A percentile compares a stretch with the other conserved stretches of the same genome.
Conservation (phyloP, 1,140 invertebrate species). For the Paramacrobiotus metropolitanus region DNA sequence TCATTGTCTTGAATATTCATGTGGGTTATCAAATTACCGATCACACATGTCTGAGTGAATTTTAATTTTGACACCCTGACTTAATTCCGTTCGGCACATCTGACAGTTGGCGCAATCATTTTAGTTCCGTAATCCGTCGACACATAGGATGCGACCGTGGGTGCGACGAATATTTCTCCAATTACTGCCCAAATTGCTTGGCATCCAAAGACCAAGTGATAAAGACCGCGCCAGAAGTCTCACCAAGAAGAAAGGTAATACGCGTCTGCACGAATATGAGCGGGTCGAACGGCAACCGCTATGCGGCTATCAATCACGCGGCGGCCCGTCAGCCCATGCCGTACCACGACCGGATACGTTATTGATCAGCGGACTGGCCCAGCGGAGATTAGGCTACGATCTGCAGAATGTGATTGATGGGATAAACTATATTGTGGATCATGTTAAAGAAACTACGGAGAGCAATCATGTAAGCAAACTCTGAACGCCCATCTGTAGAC, state of each 20-base stretch:
- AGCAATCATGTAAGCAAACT: background rate
- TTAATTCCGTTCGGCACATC: no score
- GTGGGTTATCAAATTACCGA: background rate
- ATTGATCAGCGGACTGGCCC: no score
- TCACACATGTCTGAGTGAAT: no score
- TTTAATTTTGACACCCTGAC: background rate
- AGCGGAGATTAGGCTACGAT: no score
- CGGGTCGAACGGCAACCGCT: no score
- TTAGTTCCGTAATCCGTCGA: conserved; percentile 77
- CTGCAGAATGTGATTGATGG: background rate
- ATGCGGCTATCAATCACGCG: no score
- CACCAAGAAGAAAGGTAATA: no score
- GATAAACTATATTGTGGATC: background rate
- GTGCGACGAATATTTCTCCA: conserved; percentile 64
- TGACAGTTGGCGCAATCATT: background rate
- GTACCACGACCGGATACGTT: no score
- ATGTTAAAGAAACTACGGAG: background rate
- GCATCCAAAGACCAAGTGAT: conserved; percentile 37
- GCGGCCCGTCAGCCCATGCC: no score
- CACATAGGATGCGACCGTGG: conserved; percentile 86
- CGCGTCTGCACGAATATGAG: no score
- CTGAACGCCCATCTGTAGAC: no score
- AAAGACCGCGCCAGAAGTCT: background rate
- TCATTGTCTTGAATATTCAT: conserved; percentile 93
- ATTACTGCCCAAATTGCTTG: conserved; percentile 48